Evolutionary conservation across 1,140 invertebrate species (phyloP).

Genomic region (Achatina immaculata): DNA sequence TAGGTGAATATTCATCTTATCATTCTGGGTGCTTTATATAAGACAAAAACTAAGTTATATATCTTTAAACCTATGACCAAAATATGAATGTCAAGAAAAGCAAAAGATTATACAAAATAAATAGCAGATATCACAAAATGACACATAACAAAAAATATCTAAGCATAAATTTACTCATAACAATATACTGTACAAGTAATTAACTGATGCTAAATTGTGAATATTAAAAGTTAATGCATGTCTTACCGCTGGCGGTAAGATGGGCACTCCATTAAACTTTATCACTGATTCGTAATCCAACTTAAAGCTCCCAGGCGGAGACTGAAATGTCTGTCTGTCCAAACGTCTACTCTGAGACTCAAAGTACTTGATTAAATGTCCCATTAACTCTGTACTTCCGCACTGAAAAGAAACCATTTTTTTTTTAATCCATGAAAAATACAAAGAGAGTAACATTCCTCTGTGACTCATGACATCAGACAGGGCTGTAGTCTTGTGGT

Average conservation of each 20-base stretch:
- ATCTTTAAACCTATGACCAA: too few species aligned
- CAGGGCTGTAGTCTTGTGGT: not conserved
- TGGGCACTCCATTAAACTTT: slow-evolving; percentile 63
- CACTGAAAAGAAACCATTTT: slow-evolving; percentile 41
- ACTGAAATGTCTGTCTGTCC: slow-evolving; percentile 44
- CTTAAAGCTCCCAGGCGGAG: slow-evolving; percentile 39
- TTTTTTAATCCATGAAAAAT: not conserved
- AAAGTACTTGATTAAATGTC: slow-evolving; percentile 62
- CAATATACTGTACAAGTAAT: too few species aligned
- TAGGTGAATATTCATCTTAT: too few species aligned
- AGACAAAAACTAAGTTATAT: too few species aligned
- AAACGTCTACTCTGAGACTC: slow-evolving; percentile 54
- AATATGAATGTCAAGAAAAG: too few species aligned
- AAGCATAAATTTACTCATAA: too few species aligned
- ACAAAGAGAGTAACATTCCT: not conserved
- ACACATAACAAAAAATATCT: too few species aligned
- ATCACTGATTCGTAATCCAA: slow-evolving; percentile 54
- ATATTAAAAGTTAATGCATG: slow-evolving; percentile 10
- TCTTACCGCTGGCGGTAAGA: slow-evolving; percentile 65
- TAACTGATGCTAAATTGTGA: too few species aligned
- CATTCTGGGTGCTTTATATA: too few species aligned
- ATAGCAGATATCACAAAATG: too few species aligned
- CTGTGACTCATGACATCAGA: not conserved
- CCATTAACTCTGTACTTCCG: slow-evolving; percentile 52
- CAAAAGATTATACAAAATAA: too few species aligned